A percentile compares a stretch with the other conserved stretches of the same genome.
phyloP scores from a whole-genome alignment of 2,113 vertebrate species.

The Microtus pennsylvanicus region DNA sequence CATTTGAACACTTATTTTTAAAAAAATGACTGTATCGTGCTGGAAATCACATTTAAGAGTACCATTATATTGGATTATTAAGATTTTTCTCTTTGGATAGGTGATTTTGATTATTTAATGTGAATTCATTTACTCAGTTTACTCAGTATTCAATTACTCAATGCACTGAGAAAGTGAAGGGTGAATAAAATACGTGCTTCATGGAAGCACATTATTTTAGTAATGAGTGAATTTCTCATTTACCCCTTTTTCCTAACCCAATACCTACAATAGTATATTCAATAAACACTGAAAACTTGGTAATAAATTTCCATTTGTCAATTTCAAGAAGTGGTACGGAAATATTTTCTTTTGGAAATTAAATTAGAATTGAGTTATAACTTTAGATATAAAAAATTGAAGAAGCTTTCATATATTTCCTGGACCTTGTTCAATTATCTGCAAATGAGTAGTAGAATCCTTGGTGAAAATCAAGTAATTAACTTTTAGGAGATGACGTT shows the following conservation, averaged over 20 bases:
- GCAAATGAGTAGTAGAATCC: neutral
- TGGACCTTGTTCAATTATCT: neutral
- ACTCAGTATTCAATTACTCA: conserved; percentile 36
- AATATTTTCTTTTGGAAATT: neutral
- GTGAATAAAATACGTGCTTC: conserved; percentile 5
- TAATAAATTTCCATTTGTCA: neutral
- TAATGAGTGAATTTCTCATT: neutral
- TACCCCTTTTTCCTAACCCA: neutral
- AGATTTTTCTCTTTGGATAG: neutral
- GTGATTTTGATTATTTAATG: conserved; percentile 9
- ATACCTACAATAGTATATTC: neutral
- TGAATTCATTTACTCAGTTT: conserved; percentile 21
- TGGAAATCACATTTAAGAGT: neutral
- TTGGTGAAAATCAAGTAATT: neutral
- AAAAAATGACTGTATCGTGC: neutral
- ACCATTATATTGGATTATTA: neutral
- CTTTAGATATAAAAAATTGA: conserved; percentile 6
- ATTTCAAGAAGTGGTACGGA: neutral
- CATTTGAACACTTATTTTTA: neutral
- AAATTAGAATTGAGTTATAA: neutral
- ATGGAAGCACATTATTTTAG: neutral
- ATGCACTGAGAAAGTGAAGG: neutral
- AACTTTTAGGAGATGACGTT: neutral
- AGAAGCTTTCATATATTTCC: neutral
- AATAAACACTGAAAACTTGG: conserved; percentile 35